A percentile compares a stretch with the other conserved stretches of the same genome.
phyloP scores from a whole-genome alignment of 92 coral and sea anemone species.

The Muricea muricata region DNA sequence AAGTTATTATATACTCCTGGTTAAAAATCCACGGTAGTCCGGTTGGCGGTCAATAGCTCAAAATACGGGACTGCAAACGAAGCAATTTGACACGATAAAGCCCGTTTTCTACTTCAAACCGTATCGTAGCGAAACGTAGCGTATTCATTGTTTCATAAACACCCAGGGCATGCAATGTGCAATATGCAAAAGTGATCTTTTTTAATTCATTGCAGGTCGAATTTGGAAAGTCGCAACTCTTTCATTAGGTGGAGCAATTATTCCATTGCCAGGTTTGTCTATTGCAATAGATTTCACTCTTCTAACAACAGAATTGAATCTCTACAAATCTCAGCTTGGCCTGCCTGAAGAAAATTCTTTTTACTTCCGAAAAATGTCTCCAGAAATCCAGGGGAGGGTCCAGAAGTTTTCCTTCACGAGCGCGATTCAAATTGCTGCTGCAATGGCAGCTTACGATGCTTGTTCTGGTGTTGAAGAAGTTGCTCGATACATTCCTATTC shows the following conservation, averaged over 20 bases:
- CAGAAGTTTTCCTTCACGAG: slow-evolving; percentile 32
- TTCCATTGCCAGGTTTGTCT: slow-evolving; percentile 60
- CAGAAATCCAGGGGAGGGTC: slow-evolving; percentile 22
- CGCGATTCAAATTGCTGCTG: neutral
- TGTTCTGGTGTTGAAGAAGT: slow-evolving; percentile 38
- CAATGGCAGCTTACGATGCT: slow-evolving; percentile 32
- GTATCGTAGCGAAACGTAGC: no score
- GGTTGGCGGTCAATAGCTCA: no score
- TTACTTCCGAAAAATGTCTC: slow-evolving; percentile 26
- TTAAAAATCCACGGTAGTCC: no score
- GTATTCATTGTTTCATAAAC: no score
- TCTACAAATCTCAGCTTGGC: no score
- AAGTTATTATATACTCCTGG: no score
- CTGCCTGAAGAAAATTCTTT: slow-evolving; percentile 52
- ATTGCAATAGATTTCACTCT: slow-evolving; percentile 47
- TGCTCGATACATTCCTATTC: slow-evolving; percentile 52
- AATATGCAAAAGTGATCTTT: no score
- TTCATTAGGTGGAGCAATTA: slow-evolving; percentile 45
- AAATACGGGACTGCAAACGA: no score
- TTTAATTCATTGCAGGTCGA: slow-evolving; percentile 43
- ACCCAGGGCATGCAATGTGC: no score
- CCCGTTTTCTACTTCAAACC: slow-evolving; percentile 48
- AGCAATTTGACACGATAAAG: no score
- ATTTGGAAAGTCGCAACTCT: slow-evolving; percentile 53
- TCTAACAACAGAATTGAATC: slow-evolving; percentile 23